Base-by-base conservation (phyloP, 2,797 vertebrate species). In the Rallus crepitans region DNA sequence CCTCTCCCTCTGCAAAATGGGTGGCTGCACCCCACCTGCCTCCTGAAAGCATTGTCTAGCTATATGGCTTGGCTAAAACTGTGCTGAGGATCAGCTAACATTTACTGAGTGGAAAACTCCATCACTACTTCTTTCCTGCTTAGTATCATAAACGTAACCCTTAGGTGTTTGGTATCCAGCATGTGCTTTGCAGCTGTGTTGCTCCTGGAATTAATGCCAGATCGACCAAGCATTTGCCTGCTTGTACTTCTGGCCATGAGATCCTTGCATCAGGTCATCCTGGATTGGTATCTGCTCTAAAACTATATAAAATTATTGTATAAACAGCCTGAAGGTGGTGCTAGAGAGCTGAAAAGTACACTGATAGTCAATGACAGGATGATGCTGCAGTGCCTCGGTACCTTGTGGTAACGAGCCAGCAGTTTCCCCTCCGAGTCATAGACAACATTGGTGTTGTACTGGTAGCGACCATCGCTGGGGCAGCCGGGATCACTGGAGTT, bases 361-460 rank as follows among this genome's bases (percentile, higher is more conserved):
- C 12, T 64, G 24, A 50, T 19, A 45, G 53, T 63, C 27, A 92
- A 33, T 37, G 24, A 60, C 16, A 82, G 13, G 28, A 27, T 83
- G 61, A 50, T 70, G 39, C 18, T 45, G 50, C 52, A 69, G 25
- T 16, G 7, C 2, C 7, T 70, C 21, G 75, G 94, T 82, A 98
- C 98, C 97, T 98, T 98, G 55, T 98, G 98, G 66, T 98, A 98
- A 7, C 98, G 97, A 56, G 98, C 98, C 82, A 98, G 94, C 60
- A 98, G 78, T 68, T 97, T 98, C 17, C 98, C 98, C 18, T 97
- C 70, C 4, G 95, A 3, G 52, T 98, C 96, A 86, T 96, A 98
- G 5, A 98, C 97, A 0, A 98, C 95, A 7, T 97, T 48, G 0
- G 98, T 98, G 8, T 98, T 98, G 86, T 98, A 98, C 10, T 98